These are phyloP conservation scores for Epinotia demarniana DNA, from an alignment of 2,888 invertebrate species.

Conservation along the genomic window DNA sequence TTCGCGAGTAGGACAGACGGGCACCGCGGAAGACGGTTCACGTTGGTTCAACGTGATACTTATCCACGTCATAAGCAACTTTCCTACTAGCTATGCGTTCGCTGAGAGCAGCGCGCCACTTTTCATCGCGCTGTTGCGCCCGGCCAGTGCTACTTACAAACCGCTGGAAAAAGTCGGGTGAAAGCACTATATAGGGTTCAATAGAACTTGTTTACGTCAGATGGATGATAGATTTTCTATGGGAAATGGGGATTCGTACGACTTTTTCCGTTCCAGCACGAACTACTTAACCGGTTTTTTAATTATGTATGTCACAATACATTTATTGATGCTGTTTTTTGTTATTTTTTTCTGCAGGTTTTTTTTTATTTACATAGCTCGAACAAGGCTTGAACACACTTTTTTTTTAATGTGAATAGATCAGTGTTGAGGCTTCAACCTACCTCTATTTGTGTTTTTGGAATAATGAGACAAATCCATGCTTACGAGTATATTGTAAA, in stretches of 20 bases:
- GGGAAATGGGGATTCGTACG: neutral
- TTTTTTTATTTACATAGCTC: too few relatives aligned
- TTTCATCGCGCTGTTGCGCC: constrained; percentile 67
- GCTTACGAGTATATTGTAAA: too few relatives aligned
- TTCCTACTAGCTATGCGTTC: constrained; percentile 83
- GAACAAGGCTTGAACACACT: too few relatives aligned
- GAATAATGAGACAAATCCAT: too few relatives aligned
- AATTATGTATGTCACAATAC: too few relatives aligned
- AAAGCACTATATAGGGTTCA: constrained; percentile 47
- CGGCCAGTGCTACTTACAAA: constrained; percentile 49
- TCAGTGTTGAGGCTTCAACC: too few relatives aligned
- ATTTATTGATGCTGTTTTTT: too few relatives aligned
- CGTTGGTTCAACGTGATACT: constrained; percentile 84
- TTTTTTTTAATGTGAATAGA: too few relatives aligned
- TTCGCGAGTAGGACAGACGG: constrained; percentile 80
- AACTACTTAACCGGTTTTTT: too few relatives aligned
- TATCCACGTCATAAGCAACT: constrained; percentile 83
- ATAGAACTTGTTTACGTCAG: constrained; percentile 35
- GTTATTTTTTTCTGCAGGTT: too few relatives aligned
- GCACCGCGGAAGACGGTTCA: constrained; percentile 76
- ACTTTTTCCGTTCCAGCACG: neutral
- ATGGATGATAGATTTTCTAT: constrained; percentile 18
- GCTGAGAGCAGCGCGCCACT: constrained; percentile 67
- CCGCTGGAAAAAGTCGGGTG: constrained; percentile 51
- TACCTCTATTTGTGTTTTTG: too few relatives aligned